Evolutionary conservation across 2,797 vertebrate genomes (phyloP), one percentile per base, ranked within the genome.

Genomic region (Megaceryle alcyon): DNA sequence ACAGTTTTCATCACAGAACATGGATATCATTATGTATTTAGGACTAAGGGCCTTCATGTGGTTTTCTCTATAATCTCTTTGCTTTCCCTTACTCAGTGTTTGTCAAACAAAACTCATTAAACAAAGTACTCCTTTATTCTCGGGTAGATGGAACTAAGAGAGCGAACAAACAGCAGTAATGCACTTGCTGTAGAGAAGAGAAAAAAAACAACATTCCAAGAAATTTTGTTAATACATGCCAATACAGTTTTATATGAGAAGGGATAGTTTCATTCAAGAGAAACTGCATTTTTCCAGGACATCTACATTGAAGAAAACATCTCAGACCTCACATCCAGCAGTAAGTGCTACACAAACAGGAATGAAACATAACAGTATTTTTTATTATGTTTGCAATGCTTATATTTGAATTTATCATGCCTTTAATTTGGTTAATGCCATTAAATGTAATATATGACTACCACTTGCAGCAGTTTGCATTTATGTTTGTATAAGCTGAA

Each of bases 71-170:
- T 97, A 96, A 95, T 92, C 91, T 88, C 94, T 94, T 77, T 76
- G 88, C 90, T 97, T 97, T 95, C 92, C 92, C 94, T 95, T 56
- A 89, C 89, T 95, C 84, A 90, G 68, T 88, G 87, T 94, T 96
- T 96, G 93, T 91, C 92, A 86, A 84, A 89, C 63, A 88, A 80
- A 91, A 82, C 69, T 92, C 81, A 65, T 82, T 95, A 93, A 94
- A 97, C 97, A 97, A 97, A 97, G 96, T 94, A 64, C 63, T 96
- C 84, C 97, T 97, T 98, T 97, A 97, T 97, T 96, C 88, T 96
- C 88, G 53, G 66, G 35, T 75, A 91, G 82, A 97, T 35, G 95
- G 92, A 97, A 96, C 94, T 92, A 46, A 85, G 88, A 92, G 83
- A 94, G 90, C 33, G 84, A 92, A 96, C 51, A 92, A 95, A 96